A percentile compares a stretch with the other conserved stretches of the same genome.
These are phyloP conservation scores for Nasua narica DNA, from an alignment of 2,797 vertebrate species.

Conservation along the genomic window DNA sequence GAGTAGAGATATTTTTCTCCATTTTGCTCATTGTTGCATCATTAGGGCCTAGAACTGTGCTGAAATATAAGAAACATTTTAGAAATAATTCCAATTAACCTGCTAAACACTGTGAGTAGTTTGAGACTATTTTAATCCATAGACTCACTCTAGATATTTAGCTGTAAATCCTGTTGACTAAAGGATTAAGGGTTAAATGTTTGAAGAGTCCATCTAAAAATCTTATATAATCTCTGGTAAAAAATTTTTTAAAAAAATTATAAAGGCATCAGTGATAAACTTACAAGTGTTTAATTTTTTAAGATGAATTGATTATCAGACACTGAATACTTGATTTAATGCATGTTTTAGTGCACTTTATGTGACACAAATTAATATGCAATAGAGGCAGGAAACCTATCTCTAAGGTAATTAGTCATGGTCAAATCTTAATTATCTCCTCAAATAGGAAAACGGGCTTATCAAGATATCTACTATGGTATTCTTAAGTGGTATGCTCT, in stretches of 20 bases:
- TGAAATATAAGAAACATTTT: neutral
- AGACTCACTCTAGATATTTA: neutral
- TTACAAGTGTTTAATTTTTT: slow-evolving; percentile 9
- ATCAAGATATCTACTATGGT: slow-evolving; percentile 28
- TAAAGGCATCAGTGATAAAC: neutral
- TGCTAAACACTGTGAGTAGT: neutral
- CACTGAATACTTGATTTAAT: slow-evolving; percentile 58
- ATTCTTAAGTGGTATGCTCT: neutral
- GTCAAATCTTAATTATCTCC: slow-evolving; percentile 73
- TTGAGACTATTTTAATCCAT: neutral
- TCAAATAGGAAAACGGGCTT: slow-evolving; percentile 56
- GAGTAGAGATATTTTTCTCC: neutral
- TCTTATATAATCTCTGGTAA: neutral
- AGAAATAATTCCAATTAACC: neutral
- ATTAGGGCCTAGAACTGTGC: neutral
- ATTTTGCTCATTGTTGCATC: neutral
- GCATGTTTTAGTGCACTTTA: slow-evolving; percentile 56
- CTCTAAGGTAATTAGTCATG: slow-evolving; percentile 71
- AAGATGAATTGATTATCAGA: slow-evolving; percentile 59
- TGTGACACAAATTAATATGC: slow-evolving; percentile 74
- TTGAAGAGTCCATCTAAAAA: neutral
- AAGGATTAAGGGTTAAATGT: neutral
- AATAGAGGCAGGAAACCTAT: slow-evolving; percentile 62
- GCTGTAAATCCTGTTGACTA: neutral
- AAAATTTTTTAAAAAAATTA: neutral